phyloP scores from a whole-genome alignment of 2,888 invertebrate species.

The Drosophila setosimentum region DNA sequence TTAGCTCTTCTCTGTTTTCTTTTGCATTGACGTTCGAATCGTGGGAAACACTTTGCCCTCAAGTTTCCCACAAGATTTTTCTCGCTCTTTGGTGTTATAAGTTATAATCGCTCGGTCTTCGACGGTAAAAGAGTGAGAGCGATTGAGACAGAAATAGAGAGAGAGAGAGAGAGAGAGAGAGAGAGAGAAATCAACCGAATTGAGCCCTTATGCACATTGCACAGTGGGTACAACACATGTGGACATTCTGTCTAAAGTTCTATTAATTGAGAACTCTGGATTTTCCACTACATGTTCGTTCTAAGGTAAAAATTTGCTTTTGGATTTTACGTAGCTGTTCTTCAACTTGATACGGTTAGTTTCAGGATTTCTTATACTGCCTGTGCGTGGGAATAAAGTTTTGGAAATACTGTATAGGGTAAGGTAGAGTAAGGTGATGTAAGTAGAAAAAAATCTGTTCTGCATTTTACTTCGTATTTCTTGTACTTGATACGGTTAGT shows the following conservation, averaged over 20 bases:
- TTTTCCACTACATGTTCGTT: constrained; percentile 57
- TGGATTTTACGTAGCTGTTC: constrained; percentile 53
- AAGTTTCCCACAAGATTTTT: constrained; percentile 85
- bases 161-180: constrained; percentile 21
- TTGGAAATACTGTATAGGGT: constrained; percentile 5
- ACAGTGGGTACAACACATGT: constrained; percentile 77
- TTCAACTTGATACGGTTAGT: constrained; percentile 44
- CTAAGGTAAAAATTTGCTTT: constrained; percentile 13
- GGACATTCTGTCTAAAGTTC: constrained; percentile 23
- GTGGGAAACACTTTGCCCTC: constrained; percentile 85
- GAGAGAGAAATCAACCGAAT: constrained; percentile 33
- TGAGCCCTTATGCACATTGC: constrained; percentile 77
- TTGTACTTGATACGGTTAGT: constrained; percentile 43
- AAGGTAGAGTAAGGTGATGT: constrained; percentile 32
- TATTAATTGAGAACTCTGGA: constrained; percentile 45
- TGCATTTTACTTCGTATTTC: constrained; percentile 43
- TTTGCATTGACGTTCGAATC: constrained; percentile 82
- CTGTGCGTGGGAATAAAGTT: constrained; percentile 37
- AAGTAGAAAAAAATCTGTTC: constrained; percentile 15
- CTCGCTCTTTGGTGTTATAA: constrained; percentile 82
- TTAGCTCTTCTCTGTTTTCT: constrained; percentile 79
- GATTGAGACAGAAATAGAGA: constrained; percentile 20
- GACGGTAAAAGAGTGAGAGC: constrained; percentile 46
- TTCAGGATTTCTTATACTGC: constrained; percentile 2
- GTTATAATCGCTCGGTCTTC: constrained; percentile 78